Percentiles rank a stretch among this genome's conserved stretches.
Conservation (phyloP, 2,888 invertebrate genomes). For the Lithosia quadra region DNA sequence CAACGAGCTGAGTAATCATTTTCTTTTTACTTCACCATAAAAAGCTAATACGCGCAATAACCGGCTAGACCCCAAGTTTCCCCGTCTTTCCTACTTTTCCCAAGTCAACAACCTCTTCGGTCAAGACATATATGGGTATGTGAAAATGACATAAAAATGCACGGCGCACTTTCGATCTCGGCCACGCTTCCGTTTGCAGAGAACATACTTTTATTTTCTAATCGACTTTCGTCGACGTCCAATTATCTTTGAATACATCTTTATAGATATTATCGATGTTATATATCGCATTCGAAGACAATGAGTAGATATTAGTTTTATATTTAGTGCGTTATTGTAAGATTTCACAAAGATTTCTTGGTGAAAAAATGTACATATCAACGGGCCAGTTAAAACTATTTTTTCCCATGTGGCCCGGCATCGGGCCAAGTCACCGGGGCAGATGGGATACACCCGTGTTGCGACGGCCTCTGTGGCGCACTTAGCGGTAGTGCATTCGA, state of each 20-base stretch:
- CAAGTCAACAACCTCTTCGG: conserved; percentile 43
- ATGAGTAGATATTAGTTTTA: conserved; percentile 11
- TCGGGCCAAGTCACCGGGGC: no score
- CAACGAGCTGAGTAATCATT: conserved; percentile 43
- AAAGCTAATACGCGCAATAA: conserved; percentile 39
- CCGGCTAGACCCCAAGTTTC: conserved; percentile 47
- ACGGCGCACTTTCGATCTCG: conserved; percentile 68
- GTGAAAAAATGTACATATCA: no score
- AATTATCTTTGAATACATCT: conserved; percentile 53
- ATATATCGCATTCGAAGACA: conserved; percentile 40
- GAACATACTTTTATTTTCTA: conserved; percentile 57
- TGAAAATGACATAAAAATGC: conserved; percentile 70
- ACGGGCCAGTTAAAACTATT: no score
- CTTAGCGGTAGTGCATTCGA: no score
- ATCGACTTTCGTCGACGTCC: conserved; percentile 50
- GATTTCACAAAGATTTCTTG: neutral
- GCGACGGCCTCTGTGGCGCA: no score
- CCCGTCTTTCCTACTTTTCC: conserved; percentile 55
- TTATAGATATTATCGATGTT: conserved; percentile 36
- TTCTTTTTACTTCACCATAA: conserved; percentile 43
- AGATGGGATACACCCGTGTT: no score
- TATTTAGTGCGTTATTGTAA: conserved; percentile 7
- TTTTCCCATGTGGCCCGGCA: no score
- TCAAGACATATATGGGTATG: conserved; percentile 56
- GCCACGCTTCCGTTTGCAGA: conserved; percentile 57